Conservation (phyloP, 2,113 vertebrate genomes). For the Semnornis frantzii region DNA sequence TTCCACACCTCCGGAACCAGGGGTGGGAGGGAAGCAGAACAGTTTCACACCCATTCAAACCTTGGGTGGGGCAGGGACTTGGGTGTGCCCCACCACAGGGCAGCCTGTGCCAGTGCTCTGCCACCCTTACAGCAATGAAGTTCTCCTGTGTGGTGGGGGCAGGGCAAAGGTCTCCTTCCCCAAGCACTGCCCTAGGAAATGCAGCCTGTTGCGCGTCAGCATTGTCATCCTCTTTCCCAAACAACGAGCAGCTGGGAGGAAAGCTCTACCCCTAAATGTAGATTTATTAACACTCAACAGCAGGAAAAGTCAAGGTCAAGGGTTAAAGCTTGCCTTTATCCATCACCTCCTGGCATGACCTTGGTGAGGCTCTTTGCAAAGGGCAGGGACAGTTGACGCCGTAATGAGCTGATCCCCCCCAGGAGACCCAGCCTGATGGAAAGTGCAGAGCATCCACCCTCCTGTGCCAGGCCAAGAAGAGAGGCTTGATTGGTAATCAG, state of each 20-base stretch:
- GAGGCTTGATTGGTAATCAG: slow-evolving; percentile 41
- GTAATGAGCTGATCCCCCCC: slow-evolving; percentile 60
- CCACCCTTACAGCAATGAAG: too few species aligned
- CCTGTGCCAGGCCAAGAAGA: neutral
- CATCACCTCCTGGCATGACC: slow-evolving; percentile 58
- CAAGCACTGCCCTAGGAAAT: neutral
- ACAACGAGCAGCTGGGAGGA: slow-evolving; percentile 52
- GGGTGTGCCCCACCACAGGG: too few species aligned
- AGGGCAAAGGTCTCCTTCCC: neutral
- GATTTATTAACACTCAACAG: slow-evolving; percentile 66
- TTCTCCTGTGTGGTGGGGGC: too few species aligned
- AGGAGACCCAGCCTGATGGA: slow-evolving; percentile 36
- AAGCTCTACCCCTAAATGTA: slow-evolving; percentile 47
- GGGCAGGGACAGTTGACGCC: slow-evolving; percentile 42
- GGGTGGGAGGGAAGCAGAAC: too few species aligned
- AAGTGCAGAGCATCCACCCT: slow-evolving; percentile 37
- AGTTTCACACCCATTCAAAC: too few species aligned
- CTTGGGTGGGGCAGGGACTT: too few species aligned
- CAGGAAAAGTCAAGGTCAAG: slow-evolving; percentile 62
- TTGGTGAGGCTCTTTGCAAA: slow-evolving; percentile 53
- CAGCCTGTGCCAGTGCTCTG: too few species aligned
- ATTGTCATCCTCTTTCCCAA: neutral
- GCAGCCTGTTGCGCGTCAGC: slow-evolving; percentile 26
- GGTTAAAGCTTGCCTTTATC: slow-evolving; percentile 66
- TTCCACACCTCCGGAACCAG: too few species aligned